A percentile compares a stretch with the other conserved stretches of the same genome.
Conservation (phyloP, 2,888 invertebrate genomes). For the Plebejus melissa region DNA sequence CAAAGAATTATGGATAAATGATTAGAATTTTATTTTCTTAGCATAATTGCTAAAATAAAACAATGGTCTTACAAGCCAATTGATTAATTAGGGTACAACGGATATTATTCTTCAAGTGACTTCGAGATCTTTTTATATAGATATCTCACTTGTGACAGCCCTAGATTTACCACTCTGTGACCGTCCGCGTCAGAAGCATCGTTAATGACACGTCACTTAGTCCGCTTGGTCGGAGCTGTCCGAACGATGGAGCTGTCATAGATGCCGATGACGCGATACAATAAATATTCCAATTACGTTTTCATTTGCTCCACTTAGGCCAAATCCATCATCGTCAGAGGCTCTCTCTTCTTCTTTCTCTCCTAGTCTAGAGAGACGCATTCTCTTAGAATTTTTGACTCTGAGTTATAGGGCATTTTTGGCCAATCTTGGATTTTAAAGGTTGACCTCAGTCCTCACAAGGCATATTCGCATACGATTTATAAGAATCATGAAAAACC, state of each 20-base stretch:
- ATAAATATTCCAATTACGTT: constrained; percentile 23
- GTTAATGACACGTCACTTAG: constrained; percentile 21
- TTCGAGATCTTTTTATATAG: too few species aligned
- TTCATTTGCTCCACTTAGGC: constrained; percentile 17
- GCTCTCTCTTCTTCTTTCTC: not conserved
- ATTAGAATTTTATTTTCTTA: too few species aligned
- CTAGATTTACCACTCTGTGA: constrained; percentile 10
- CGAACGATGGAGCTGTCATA: constrained; percentile 25
- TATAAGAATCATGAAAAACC: not conserved
- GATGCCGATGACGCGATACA: constrained; percentile 5
- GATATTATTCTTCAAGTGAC: not conserved
- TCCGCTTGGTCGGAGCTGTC: constrained; percentile 4
- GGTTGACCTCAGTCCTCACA: too few species aligned
- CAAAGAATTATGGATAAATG: not conserved
- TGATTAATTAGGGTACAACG: not conserved
- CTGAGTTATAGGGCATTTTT: not conserved
- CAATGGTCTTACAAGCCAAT: not conserved
- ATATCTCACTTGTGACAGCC: not conserved
- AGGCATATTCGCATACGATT: too few species aligned
- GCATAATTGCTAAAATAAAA: too few species aligned
- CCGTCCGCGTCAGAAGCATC: constrained; percentile 14
- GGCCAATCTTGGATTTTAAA: too few species aligned
- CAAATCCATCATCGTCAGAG: constrained; percentile 16
- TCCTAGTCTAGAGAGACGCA: not conserved
- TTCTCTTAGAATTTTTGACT: not conserved